These are phyloP conservation scores for Tenrec ecaudatus DNA, from an alignment of 2,113 vertebrate genomes.

Conservation along the genomic window DNA sequence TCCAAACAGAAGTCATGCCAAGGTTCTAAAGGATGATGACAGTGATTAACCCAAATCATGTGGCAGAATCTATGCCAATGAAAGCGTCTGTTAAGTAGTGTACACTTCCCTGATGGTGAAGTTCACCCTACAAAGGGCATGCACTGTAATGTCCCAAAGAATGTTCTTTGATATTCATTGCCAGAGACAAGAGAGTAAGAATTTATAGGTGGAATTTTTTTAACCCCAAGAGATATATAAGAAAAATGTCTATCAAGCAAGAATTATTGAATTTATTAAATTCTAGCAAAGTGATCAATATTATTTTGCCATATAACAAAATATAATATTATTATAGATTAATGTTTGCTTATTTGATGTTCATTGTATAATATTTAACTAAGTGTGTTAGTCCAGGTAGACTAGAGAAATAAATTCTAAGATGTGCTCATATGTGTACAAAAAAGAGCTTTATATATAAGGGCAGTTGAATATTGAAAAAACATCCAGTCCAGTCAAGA, in stretches of 20 bases:
- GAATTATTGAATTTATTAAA: not conserved
- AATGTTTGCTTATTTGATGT: too few species aligned
- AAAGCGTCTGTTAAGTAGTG: slow-evolving; percentile 48
- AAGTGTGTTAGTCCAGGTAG: too few species aligned
- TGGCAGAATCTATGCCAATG: slow-evolving; percentile 57
- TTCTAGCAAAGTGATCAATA: not conserved
- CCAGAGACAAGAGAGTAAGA: not conserved
- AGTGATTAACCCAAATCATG: slow-evolving; percentile 77
- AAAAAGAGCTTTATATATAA: too few species aligned
- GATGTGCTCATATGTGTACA: too few species aligned
- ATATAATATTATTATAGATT: not conserved
- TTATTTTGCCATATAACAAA: not conserved
- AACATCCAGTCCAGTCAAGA: too few species aligned
- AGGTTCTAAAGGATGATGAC: slow-evolving; percentile 74
- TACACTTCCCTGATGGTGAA: slow-evolving; percentile 21
- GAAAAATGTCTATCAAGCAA: too few species aligned
- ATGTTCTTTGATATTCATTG: not conserved
- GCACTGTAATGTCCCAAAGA: not conserved
- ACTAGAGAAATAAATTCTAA: too few species aligned
- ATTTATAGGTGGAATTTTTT: not conserved
- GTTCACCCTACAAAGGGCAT: not conserved
- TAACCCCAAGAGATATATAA: not conserved
- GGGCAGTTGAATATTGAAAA: too few species aligned
- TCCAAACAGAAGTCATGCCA: slow-evolving; percentile 74
- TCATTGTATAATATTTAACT: too few species aligned